These are phyloP conservation scores for Pitangus sulphuratus DNA, from an alignment of 2,797 vertebrate genomes.

Conservation along the genomic window DNA sequence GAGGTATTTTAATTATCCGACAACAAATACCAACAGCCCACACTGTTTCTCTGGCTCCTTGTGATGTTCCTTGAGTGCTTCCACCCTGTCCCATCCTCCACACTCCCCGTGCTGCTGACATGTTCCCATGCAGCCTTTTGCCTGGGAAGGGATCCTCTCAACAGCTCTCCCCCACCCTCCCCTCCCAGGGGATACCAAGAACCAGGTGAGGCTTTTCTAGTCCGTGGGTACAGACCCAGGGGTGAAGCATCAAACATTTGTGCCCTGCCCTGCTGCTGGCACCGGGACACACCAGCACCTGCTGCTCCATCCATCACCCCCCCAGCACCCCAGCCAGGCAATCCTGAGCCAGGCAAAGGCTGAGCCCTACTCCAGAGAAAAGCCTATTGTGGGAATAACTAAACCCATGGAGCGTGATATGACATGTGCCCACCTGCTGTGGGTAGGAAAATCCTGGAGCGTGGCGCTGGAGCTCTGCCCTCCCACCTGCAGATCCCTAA, in stretches of 20 bases:
- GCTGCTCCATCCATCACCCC: background rate
- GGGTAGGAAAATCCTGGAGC: background rate
- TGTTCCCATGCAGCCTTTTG: background rate
- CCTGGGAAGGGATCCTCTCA: background rate
- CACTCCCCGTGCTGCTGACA: background rate
- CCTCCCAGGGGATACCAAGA: background rate
- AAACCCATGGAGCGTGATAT: accelerated
- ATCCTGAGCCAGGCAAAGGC: background rate
- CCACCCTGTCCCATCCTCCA: background rate
- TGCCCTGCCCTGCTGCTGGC: background rate
- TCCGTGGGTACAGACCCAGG: accelerated
- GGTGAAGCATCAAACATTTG: accelerated
- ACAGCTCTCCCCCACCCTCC: accelerated
- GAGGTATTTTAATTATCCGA: background rate
- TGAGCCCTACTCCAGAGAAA: background rate
- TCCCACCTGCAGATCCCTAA: background rate
- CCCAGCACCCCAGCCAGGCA: background rate
- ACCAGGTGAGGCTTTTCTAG: background rate
- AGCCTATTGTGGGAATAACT: accelerated
- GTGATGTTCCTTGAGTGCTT: background rate
- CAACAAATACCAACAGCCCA: background rate
- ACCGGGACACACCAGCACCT: background rate
- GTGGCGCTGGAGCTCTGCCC: background rate
- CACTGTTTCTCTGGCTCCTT: background rate
- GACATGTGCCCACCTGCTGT: background rate